Percentiles rank a stretch among this genome's conserved stretches.
phyloP scores from a whole-genome alignment of 2,113 vertebrate species.

The Athene cunicularia region DNA sequence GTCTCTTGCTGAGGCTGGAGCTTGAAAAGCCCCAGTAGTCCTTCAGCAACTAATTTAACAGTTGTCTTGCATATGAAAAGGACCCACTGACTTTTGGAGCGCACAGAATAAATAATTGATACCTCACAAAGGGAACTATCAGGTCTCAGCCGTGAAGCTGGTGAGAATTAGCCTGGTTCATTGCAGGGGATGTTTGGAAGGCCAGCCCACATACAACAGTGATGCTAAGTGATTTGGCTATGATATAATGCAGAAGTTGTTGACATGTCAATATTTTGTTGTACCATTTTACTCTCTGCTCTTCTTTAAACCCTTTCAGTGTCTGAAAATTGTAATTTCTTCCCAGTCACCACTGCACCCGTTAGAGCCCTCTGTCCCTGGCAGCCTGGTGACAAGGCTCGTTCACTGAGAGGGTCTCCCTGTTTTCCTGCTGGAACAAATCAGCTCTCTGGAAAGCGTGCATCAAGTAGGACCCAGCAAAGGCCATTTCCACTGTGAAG shows the following conservation, averaged over 20 bases:
- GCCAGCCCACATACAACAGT: background rate
- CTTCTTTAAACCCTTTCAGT: background rate
- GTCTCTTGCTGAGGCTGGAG: background rate
- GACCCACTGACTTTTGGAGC: conserved; percentile 23
- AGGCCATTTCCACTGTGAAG: background rate
- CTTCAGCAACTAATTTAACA: conserved; percentile 22
- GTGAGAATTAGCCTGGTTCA: conserved; percentile 18
- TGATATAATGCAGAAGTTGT: background rate
- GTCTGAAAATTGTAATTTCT: background rate
- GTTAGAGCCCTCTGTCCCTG: background rate
- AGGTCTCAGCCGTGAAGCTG: background rate
- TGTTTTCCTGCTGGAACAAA: background rate
- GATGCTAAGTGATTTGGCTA: background rate
- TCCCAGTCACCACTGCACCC: background rate
- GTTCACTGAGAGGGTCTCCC: background rate
- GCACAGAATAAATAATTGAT: conserved; percentile 26
- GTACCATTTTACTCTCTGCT: background rate
- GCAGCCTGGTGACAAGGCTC: background rate
- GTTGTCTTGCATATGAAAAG: background rate
- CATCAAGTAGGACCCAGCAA: background rate
- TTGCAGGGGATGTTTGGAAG: conserved; percentile 1
- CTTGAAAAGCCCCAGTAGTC: background rate
- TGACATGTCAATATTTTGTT: background rate
- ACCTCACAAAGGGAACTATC: background rate
- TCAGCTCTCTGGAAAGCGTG: background rate